Base-by-base conservation (phyloP, 1,140 invertebrate genomes). In the Sycophaga agraensis region DNA sequence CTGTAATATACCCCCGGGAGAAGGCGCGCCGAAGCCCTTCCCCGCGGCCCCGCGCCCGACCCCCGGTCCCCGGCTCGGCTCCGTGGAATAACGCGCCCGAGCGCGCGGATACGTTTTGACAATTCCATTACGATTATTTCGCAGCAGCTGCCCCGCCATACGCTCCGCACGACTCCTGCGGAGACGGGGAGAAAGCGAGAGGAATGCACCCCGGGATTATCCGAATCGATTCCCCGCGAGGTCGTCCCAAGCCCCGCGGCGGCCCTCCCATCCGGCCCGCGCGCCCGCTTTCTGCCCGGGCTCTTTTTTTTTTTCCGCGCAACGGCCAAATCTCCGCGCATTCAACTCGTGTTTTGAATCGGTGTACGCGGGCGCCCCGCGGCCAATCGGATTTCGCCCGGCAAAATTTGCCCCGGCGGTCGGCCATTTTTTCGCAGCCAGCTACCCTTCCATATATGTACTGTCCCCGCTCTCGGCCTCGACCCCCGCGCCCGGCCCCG, bases 91-190 rank as follows among this genome's bases (percentile, higher is more conserved):
- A 75, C 72, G 65, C 70, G 68, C 63, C 45, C 66, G 68, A 70
- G 66, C 43, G 57, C 57, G 55, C 39, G 59, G 57, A 57, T 74
- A 73, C 74, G 60, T 76, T 76, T 76, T 76, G 74, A 76, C 74
- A 75, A 76, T 76, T 76, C 73, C 71, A 76, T 76, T 75, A 70
- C 71, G 72, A 76, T 76, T 76, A 75, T 75, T 73, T 71, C 63
- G 48, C 63, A n/a, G n/a, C n/a, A n/a, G n/a, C n/a, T n/a, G n/a
- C n/a, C n/a, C n/a, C n/a, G n/a, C n/a, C n/a, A n/a, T n/a, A n/a
- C n/a, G n/a, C n/a, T n/a, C n/a, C n/a, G n/a, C n/a, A n/a, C n/a
- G n/a, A n/a, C n/a, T n/a, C n/a, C n/a, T 24, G 8, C 12, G n/a
- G 21, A 5, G 21, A 2, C 1, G 40, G 14, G 21, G 24, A 46